Evolutionary conservation across 2,113 vertebrate species (phyloP).

Genomic region (Morone chrysops): DNA sequence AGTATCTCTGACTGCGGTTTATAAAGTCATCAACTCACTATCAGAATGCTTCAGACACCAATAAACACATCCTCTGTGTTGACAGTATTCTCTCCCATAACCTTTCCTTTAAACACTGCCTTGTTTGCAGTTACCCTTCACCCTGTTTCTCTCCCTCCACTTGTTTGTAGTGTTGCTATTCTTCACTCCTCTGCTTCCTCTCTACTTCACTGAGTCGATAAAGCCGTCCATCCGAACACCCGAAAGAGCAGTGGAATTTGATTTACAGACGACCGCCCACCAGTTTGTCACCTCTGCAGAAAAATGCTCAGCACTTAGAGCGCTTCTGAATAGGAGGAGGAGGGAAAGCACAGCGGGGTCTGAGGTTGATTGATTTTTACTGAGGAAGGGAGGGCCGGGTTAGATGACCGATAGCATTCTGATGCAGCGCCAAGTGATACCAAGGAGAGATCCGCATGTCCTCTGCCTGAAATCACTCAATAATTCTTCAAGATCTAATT

Average conservation of each 20-base stretch:
- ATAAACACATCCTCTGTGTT: slow-evolving; percentile 6
- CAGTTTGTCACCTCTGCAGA: slow-evolving; percentile 31
- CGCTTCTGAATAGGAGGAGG: slow-evolving; percentile 27
- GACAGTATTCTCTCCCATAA: slow-evolving; percentile 4
- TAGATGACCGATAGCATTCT: slow-evolving; percentile 31
- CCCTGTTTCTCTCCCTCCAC: slow-evolving; percentile 18
- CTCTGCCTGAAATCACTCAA: background rate
- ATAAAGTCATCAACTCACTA: background rate
- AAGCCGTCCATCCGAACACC: slow-evolving; percentile 43
- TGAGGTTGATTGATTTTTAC: slow-evolving; percentile 45
- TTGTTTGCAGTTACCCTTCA: slow-evolving; percentile 22
- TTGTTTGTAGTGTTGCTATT: slow-evolving; percentile 37
- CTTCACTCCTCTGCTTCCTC: slow-evolving; percentile 41
- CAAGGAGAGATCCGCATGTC: slow-evolving; percentile 15
- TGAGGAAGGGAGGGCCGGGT: background rate
- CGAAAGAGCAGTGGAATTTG: slow-evolving; percentile 44
- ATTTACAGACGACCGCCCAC: slow-evolving; percentile 52
- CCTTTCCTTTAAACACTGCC: background rate
- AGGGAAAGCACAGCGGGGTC: slow-evolving; percentile 6
- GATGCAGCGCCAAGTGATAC: slow-evolving; percentile 19
- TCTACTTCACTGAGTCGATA: slow-evolving; percentile 36
- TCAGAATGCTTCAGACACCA: slow-evolving; percentile 18
- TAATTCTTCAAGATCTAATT: background rate
- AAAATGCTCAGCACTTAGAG: slow-evolving; percentile 22
- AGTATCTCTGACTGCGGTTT: slow-evolving; percentile 9